Base-by-base conservation (phyloP, 2,797 vertebrate species). In the Glyptemys insculpta region DNA sequence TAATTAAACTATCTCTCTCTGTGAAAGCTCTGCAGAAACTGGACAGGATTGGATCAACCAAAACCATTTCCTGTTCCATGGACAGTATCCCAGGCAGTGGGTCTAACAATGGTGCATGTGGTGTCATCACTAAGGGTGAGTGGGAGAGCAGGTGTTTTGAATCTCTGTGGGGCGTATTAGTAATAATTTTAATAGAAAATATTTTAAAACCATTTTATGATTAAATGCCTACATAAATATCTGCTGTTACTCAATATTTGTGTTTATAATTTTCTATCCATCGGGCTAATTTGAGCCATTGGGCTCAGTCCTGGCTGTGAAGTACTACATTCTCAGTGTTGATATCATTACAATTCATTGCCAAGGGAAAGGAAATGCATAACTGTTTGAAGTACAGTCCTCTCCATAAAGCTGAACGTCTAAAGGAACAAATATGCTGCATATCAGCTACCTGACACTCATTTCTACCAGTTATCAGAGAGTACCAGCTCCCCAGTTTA, bases 361-460 rank as follows among this genome's bases (percentile, higher is more conserved):
- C 91, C 92, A 92, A 85, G 81, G 83, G 79, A 91, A 88, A 72
- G 65, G 79, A 92, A 88, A 74, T 1, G 6, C 59, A 84, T 53
- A 52, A 93, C 92, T 85, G 57, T 83, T 92, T 85, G 76, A 90
- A 81, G 88, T 79, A 90, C n/a, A 88, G 37, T 91, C 81, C 90
- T 88, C 81, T 29, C 79, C 93, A 86, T 56, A 89, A 65, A 87
- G 88, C 59, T 80, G 91, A 93, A 91, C 56, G 89, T 91, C 57
- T 68, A 79, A 82, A 78, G 50, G 79, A 85, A 86, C 89, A 92
- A 85, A 25, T 81, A 50, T 62, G 14, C 84, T 62, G 93, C 91
- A 94, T 93, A 86, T n/a, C 83, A 96, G 96, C 47, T 88, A 88
- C 37, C 79, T 94, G 49, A 41, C 81, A 82, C 86, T 95, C 54